Evolutionary conservation across 2,888 invertebrate genomes (phyloP).

Genomic region (Ectemnius continuus): DNA sequence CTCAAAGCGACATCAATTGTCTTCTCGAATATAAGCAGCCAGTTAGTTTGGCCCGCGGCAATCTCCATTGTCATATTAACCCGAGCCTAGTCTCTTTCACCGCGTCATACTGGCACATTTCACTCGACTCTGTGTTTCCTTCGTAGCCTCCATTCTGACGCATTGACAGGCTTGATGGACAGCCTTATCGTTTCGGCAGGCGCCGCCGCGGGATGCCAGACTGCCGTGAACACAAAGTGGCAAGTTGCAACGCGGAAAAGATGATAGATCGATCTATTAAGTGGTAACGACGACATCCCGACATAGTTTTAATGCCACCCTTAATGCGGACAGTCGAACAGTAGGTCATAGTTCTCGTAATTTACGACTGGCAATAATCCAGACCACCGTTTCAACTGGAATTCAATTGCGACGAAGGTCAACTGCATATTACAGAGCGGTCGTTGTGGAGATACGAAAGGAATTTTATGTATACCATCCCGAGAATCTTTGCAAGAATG

Average conservation of each 20-base stretch:
- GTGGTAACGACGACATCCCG: not conserved
- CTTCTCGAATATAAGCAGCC: not conserved
- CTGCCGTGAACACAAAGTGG: not conserved
- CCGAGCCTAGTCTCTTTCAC: not conserved
- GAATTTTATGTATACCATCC: not conserved
- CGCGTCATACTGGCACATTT: not conserved
- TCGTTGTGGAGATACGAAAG: not conserved
- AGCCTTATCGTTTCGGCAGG: not conserved
- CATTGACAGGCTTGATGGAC: conserved; percentile 2
- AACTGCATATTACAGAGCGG: not conserved
- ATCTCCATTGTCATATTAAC: conserved; percentile 13
- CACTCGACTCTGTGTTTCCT: not conserved
- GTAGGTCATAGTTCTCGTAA: too few relatives aligned
- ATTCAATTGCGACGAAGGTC: too few relatives aligned
- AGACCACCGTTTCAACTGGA: too few relatives aligned
- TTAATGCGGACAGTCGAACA: not conserved
- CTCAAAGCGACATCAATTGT: too few relatives aligned
- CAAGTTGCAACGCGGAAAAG: not conserved
- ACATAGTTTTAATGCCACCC: not conserved
- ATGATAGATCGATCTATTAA: not conserved
- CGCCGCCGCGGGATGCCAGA: not conserved
- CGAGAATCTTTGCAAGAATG: not conserved
- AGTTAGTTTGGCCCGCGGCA: not conserved
- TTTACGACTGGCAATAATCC: too few relatives aligned
- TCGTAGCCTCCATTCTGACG: not conserved